Percentiles rank a stretch among this genome's conserved stretches.
These are phyloP conservation scores for Tetropium fuscum DNA, from an alignment of 2,888 invertebrate species.

Conservation along the genomic window DNA sequence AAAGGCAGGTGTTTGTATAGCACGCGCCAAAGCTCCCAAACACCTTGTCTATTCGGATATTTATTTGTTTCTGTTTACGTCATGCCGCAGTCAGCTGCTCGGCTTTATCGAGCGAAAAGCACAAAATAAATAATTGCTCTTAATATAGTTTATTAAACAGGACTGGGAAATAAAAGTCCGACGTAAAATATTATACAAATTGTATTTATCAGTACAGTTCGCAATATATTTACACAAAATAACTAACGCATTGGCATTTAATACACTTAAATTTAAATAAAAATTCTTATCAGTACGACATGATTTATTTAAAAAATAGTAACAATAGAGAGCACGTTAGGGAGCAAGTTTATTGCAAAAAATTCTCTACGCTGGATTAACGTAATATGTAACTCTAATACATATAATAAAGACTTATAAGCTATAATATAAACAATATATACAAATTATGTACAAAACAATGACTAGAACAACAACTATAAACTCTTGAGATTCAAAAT, in stretches of 20 bases:
- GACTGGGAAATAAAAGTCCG: conserved; percentile 28
- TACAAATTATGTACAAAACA: conserved; percentile 60
- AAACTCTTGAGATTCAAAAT: conserved; percentile 55
- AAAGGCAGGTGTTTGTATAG: conserved; percentile 44
- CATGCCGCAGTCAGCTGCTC: conserved; percentile 35
- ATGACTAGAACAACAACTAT: conserved; percentile 62
- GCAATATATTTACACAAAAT: conserved; percentile 44
- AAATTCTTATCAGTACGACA: conserved; percentile 39
- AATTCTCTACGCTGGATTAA: conserved; percentile 10
- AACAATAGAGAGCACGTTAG: conserved; percentile 37
- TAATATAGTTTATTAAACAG: conserved; percentile 10
- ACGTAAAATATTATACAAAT: conserved; percentile 21
- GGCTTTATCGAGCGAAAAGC: conserved; percentile 12
- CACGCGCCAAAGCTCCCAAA: conserved; percentile 57
- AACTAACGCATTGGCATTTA: conserved; percentile 26
- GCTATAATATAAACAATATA: conserved; percentile 56
- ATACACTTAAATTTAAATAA: conserved; percentile 27
- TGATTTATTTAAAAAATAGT: conserved; percentile 27
- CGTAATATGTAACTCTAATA: conserved; percentile 26
- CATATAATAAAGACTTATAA: conserved; percentile 34
- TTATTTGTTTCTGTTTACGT: conserved; percentile 47
- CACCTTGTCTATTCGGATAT: conserved; percentile 58
- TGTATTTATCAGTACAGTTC: conserved; percentile 37
- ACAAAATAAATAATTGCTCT: conserved; percentile 3
- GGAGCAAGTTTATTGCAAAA: conserved; percentile 29